Evolutionary conservation across 2,113 vertebrate species (phyloP).

Genomic region (Euleptes europaea): DNA sequence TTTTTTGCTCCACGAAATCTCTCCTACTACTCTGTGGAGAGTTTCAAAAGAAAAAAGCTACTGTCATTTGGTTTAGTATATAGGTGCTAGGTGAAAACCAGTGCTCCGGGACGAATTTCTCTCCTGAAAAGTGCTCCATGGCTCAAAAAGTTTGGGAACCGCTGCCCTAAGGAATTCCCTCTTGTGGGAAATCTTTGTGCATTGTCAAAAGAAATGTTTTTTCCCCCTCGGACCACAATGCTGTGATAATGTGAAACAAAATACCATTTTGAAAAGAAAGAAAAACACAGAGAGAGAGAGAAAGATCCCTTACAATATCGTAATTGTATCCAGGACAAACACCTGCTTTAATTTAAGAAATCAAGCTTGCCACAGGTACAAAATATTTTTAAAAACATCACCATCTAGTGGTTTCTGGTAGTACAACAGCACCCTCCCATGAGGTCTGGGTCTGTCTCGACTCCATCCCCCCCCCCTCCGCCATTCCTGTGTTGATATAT

Average conservation of each 20-base stretch:
- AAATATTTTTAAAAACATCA: slow-evolving; percentile 63
- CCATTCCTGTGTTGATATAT: slow-evolving; percentile 18
- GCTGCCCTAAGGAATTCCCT: no score
- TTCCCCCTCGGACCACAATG: neutral
- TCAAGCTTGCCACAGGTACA: neutral
- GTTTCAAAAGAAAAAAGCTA: no score
- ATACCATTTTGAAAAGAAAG: neutral
- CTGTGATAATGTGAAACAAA: neutral
- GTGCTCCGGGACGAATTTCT: no score
- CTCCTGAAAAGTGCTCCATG: no score
- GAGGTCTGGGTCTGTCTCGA: neutral
- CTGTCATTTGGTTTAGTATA: no score
- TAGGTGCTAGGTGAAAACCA: no score
- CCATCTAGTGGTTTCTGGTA: slow-evolving; percentile 58
- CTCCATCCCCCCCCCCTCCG: neutral
- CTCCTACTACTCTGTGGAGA: no score
- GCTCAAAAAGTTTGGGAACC: no score
- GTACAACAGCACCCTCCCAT: slow-evolving; percentile 9
- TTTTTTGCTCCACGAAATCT: no score
- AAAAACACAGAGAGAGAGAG: no score
- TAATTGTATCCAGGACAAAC: slow-evolving; percentile 11
- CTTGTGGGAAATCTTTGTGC: neutral
- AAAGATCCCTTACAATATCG: neutral
- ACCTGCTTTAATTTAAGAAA: neutral
- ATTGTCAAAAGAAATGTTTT: neutral